phyloP scores from a whole-genome alignment of 2,113 vertebrate species.

The Tragulus kanchil region DNA sequence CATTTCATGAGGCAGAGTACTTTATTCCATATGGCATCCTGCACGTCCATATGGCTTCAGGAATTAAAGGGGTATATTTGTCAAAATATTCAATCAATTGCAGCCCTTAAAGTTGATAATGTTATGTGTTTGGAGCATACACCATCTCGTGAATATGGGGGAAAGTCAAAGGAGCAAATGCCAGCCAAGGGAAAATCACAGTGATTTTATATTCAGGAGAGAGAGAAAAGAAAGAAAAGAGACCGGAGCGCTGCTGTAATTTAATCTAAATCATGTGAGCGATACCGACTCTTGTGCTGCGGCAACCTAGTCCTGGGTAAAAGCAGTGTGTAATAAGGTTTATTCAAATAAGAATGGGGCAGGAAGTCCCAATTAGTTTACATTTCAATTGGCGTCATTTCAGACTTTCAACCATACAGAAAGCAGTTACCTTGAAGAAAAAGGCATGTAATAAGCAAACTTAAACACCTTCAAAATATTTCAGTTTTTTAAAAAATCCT shows the following conservation, averaged over 20 bases:
- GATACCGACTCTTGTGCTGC: slow-evolving; percentile 49
- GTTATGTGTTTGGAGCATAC: slow-evolving; percentile 85
- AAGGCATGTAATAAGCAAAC: slow-evolving; percentile 48
- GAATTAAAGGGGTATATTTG: slow-evolving; percentile 86
- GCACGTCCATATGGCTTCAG: slow-evolving; percentile 83
- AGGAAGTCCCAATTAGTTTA: slow-evolving; percentile 67
- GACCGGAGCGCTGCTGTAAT: slow-evolving; percentile 70
- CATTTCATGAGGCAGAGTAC: slow-evolving; percentile 81
- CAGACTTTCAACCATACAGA: slow-evolving; percentile 31
- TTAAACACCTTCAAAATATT: slow-evolving; percentile 59
- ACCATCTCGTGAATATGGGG: slow-evolving; percentile 75
- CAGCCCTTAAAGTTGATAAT: slow-evolving; percentile 88
- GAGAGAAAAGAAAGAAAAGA: slow-evolving; percentile 56
- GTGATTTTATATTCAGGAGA: slow-evolving; percentile 81
- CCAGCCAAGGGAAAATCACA: slow-evolving; percentile 81
- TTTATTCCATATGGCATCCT: slow-evolving; percentile 85
- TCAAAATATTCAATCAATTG: slow-evolving; percentile 87
- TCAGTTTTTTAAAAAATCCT: not conserved
- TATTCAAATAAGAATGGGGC: slow-evolving; percentile 74
- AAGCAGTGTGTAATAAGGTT: slow-evolving; percentile 70
- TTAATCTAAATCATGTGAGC: slow-evolving; percentile 79
- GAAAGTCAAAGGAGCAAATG: slow-evolving; percentile 84
- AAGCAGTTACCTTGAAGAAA: slow-evolving; percentile 56
- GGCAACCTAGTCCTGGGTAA: slow-evolving; percentile 70
- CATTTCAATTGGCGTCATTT: slow-evolving; percentile 65